Evolutionary conservation across 2,113 vertebrate species (phyloP).

Genomic region (Mixornis gularis): DNA sequence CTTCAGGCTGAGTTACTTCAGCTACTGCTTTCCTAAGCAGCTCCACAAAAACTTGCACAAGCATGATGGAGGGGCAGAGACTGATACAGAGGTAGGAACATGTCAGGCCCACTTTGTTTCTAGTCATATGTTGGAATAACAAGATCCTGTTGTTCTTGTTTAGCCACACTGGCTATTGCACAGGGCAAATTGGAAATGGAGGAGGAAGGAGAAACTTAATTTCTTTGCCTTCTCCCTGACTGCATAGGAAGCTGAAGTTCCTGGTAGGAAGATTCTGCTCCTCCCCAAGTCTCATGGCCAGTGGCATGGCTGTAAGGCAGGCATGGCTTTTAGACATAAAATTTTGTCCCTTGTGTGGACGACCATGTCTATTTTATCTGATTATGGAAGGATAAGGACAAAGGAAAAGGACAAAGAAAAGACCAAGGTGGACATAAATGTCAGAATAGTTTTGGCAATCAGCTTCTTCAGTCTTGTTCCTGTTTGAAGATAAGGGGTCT

Average conservation of each 20-base stretch:
- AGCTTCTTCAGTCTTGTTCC: background rate
- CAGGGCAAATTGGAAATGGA: background rate
- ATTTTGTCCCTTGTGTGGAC: background rate
- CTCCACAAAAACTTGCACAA: background rate
- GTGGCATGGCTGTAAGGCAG: background rate
- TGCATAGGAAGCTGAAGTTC: background rate
- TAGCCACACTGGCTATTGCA: background rate
- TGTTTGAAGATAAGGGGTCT: background rate
- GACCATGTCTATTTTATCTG: conserved; percentile 23
- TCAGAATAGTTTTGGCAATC: background rate
- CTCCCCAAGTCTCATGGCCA: rapidly evolving
- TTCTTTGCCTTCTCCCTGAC: background rate
- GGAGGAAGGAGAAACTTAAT: background rate
- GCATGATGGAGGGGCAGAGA: background rate
- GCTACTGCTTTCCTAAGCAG: background rate
- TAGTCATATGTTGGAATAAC: background rate
- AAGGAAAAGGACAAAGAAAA: background rate
- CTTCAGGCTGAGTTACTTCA: background rate
- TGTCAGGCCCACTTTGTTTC: background rate
- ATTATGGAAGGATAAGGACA: background rate
- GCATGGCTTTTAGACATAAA: background rate
- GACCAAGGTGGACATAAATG: background rate
- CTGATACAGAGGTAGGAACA: background rate
- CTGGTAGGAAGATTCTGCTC: background rate
- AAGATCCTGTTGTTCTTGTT: background rate